Evolutionary conservation across 2,797 vertebrate species (phyloP).

Genomic region (Uromys caudimaculatus): DNA sequence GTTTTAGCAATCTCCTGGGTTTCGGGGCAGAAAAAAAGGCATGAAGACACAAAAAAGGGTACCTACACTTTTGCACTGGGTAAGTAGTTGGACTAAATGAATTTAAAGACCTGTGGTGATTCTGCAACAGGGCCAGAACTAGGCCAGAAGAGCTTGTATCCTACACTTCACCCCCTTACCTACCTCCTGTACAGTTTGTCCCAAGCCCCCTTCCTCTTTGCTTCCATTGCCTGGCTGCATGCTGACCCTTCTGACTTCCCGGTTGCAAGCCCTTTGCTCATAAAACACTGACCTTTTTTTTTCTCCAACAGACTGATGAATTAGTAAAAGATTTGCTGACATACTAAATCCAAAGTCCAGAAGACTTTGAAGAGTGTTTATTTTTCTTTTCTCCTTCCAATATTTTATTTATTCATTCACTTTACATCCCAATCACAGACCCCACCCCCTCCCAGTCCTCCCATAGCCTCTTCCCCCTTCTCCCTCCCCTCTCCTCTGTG

Average conservation of each 20-base stretch:
- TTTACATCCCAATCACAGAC: not conserved
- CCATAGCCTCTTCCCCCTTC: not conserved
- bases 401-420: not conserved
- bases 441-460: not conserved
- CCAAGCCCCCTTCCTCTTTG: not conserved
- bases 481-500: not conserved
- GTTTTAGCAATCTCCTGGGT: not conserved
- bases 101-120: not conserved
- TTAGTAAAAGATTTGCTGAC: not conserved
- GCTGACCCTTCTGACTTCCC: not conserved
- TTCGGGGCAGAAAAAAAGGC: not conserved
- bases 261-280: not conserved
- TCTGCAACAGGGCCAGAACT: fast-evolving
- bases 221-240: not conserved
- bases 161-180: not conserved
- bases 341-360: not conserved
- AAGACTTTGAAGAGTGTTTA: not conserved
- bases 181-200: not conserved
- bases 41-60: not conserved
- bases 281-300: not conserved
- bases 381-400: not conserved
- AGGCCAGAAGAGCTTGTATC: not conserved
- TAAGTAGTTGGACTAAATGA: not conserved
- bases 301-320: not conserved
- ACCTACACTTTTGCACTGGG: not conserved